These are phyloP conservation scores for Schrankia costaestrigalis DNA, from an alignment of 2,888 invertebrate species.

Conservation along the genomic window DNA sequence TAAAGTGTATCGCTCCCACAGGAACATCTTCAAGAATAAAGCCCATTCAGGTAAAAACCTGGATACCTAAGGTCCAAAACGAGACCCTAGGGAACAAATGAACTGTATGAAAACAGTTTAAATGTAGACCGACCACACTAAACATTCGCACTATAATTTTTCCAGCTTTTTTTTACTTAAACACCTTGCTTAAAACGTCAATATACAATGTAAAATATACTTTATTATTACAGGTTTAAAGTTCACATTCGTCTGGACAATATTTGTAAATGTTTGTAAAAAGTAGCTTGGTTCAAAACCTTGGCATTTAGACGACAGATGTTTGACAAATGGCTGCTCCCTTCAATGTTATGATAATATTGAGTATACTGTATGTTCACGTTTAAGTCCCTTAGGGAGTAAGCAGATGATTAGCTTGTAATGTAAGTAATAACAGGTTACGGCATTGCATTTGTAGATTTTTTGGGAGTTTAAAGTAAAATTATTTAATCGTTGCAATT, in stretches of 20 bases:
- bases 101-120: neutral
- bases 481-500: too few species aligned
- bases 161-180: too few species aligned
- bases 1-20: too few species aligned
- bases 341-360: constrained; percentile 3
- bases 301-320: constrained; percentile 7
- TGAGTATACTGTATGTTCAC: constrained; percentile 1
- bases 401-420: too few species aligned
- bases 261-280: neutral
- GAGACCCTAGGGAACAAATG: neutral
- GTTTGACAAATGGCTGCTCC: constrained; percentile 1
- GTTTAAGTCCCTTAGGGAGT: constrained; percentile 2
- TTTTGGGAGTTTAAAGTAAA: too few species aligned
- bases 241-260: neutral
- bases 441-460: too few species aligned
- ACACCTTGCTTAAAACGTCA: constrained; percentile 2
- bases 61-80: too few species aligned
- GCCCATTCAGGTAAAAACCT: too few species aligned
- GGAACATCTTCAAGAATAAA: too few species aligned
- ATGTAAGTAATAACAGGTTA: too few species aligned
- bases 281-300: constrained; percentile 1
- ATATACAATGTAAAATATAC: too few species aligned
- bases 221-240: too few species aligned
- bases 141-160: neutral
- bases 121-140: constrained; percentile 4